These are phyloP conservation scores for Drosophila equinoxialis DNA, from an alignment of 1,140 invertebrate species.

Conservation along the genomic window DNA sequence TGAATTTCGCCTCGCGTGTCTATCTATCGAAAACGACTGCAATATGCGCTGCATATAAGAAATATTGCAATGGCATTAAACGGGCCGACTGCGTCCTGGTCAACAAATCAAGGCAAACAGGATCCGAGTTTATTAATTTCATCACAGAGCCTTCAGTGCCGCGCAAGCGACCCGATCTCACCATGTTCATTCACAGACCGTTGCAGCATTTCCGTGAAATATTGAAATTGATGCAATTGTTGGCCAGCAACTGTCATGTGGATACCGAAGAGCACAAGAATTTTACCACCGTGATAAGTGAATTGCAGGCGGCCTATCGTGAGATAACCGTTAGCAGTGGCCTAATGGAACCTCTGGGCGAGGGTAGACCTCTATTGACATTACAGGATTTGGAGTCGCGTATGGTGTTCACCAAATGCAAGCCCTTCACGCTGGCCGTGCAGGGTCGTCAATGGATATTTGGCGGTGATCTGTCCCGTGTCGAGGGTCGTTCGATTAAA, in stretches of 20 bases:
- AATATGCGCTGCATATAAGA: slow-evolving; percentile 89
- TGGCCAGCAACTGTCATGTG: slow-evolving; percentile 78
- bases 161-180: slow-evolving; percentile 90
- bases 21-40: slow-evolving; percentile 89
- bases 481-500: slow-evolving; percentile 90
- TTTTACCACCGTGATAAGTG: slow-evolving; percentile 77
- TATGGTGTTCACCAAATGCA: slow-evolving; percentile 93
- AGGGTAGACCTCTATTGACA: slow-evolving; percentile 90
- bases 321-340: slow-evolving; percentile 91
- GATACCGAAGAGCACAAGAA: slow-evolving; percentile 83
- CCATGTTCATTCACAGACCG: slow-evolving; percentile 90
- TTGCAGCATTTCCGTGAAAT: slow-evolving; percentile 89
- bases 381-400: slow-evolving; percentile 92
- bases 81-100: slow-evolving; percentile 91
- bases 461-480: slow-evolving; percentile 90
- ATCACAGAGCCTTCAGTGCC: slow-evolving; percentile 91
- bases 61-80: slow-evolving; percentile 91
- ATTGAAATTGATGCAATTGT: slow-evolving; percentile 84
- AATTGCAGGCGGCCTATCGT: slow-evolving; percentile 86
- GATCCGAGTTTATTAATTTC: slow-evolving; percentile 88
- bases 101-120: slow-evolving; percentile 86
- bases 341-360: slow-evolving; percentile 91
- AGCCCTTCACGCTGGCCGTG: slow-evolving; percentile 91
- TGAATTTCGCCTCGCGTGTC: slow-evolving; percentile 86
- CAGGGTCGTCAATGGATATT: slow-evolving; percentile 94